A percentile compares a stretch with the other conserved stretches of the same genome.
Evolutionary conservation across 1,140 invertebrate genomes (phyloP).

Genomic region (Reticulitermes speratus): DNA sequence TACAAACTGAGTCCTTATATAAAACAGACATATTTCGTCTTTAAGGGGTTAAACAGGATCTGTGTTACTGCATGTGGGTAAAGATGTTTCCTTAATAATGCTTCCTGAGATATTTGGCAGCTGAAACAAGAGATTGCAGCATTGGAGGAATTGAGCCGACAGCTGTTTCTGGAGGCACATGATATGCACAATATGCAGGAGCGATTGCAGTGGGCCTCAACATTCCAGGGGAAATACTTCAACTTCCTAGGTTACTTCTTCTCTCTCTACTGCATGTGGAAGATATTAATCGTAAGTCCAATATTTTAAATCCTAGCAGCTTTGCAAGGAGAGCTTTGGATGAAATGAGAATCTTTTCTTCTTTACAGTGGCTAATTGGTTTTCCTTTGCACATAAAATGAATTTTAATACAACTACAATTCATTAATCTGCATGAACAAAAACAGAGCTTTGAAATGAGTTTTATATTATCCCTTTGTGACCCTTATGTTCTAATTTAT

Average conservation of each 20-base stretch:
- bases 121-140: conserved; percentile 83
- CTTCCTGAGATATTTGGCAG: conserved; percentile 70
- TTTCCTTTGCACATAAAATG: no score
- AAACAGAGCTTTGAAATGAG: no score
- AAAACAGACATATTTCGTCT: no score
- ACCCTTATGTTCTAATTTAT: no score
- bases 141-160: conserved; percentile 88
- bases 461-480: no score
- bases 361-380: no score
- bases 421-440: no score
- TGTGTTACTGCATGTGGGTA: background rate
- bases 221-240: conserved; percentile 98
- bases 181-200: conserved; percentile 93
- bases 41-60: background rate
- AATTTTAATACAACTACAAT: no score
- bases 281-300: conserved; percentile 94
- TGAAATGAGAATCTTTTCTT: background rate
- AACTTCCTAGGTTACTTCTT: conserved; percentile 99
- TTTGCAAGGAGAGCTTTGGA: background rate
- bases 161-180: conserved; percentile 94
- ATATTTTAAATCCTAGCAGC: conserved; percentile 25
- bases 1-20: no score
- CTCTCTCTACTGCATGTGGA: conserved; percentile 97
- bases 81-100: background rate
- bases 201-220: conserved; percentile 92